These are phyloP conservation scores for Leucosticte australis DNA, from an alignment of 2,113 vertebrate species.

Conservation along the genomic window DNA sequence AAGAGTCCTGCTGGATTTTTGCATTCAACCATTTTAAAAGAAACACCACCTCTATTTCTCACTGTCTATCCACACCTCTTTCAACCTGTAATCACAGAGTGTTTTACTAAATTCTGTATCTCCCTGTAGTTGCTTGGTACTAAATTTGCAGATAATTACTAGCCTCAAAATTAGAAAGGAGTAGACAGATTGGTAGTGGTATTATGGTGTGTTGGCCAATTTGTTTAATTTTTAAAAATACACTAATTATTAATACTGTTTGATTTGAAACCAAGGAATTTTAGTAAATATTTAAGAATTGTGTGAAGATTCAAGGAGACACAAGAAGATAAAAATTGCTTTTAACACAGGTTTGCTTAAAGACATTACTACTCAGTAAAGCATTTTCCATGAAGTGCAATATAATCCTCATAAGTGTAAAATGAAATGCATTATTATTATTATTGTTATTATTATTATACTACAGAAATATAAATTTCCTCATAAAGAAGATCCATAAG, in stretches of 20 bases:
- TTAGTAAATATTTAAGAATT: background rate
- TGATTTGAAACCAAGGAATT: background rate
- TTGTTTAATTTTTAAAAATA: background rate
- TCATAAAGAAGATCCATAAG: background rate
- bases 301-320: background rate
- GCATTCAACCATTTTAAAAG: background rate
- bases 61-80: background rate
- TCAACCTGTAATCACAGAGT: background rate
- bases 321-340: background rate
- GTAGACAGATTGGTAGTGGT: background rate
- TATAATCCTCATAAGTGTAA: background rate
- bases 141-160: background rate
- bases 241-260: background rate
- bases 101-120: background rate
- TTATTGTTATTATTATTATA: background rate
- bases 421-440: background rate
- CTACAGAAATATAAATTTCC: background rate
- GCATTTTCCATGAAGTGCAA: background rate
- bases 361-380: background rate
- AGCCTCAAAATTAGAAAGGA: background rate
- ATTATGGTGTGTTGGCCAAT: background rate
- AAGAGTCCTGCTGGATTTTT: background rate
- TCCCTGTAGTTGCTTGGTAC: background rate
- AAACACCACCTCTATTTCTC: background rate
- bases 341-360: background rate